Evolutionary conservation across 2,888 invertebrate species (phyloP), one percentile per base, ranked within the genome.

Genomic region (Caenorhabditis macrosperma): DNA sequence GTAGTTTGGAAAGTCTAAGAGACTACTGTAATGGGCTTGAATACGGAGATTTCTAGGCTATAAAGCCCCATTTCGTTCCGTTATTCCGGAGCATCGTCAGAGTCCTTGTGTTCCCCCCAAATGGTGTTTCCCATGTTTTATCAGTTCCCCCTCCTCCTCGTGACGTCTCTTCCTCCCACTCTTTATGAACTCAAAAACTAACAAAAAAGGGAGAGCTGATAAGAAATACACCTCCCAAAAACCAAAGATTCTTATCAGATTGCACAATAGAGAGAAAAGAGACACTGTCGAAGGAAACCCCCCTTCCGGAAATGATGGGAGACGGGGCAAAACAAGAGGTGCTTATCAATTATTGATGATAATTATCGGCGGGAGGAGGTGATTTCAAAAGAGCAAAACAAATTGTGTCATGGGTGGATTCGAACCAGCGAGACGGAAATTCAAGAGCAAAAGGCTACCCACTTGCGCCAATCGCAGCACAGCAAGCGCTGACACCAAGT

Each of bases 231-330:
- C 9, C 12, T n/a, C n/a, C n/a, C n/a, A n/a, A 17, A 63, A 54
- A 44, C 12, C 28, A 66, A 55, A 67, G 55, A 46, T 55, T 67
- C 17, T 66, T 54, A 64, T 64, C 64, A 41, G 41, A 38, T 38
- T 38, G n/a, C 26, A 60, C 60, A 60, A 46, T 24, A 41, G 46
- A 55, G 44, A 33, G 30, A 46, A n/a, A n/a, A n/a, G n/a, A n/a
- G n/a, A n/a, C n/a, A n/a, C n/a, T n/a, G n/a, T n/a, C n/a, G n/a
- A n/a, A n/a, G n/a, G n/a, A n/a, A n/a, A n/a, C n/a, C 55, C 67
- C 46, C 48, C 28, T 30, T 66, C 67, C 67, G 67, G 67, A 67
- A 67, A 67, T 67, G 67, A 67, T 67, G 55, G 30, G 20, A 12
- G 7, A 4, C 24, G 33, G 38, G 22, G 1, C 12, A 60, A 60